phyloP scores from a whole-genome alignment of 2,113 vertebrate species.

The Sinocyclocheilus rhinocerous region DNA sequence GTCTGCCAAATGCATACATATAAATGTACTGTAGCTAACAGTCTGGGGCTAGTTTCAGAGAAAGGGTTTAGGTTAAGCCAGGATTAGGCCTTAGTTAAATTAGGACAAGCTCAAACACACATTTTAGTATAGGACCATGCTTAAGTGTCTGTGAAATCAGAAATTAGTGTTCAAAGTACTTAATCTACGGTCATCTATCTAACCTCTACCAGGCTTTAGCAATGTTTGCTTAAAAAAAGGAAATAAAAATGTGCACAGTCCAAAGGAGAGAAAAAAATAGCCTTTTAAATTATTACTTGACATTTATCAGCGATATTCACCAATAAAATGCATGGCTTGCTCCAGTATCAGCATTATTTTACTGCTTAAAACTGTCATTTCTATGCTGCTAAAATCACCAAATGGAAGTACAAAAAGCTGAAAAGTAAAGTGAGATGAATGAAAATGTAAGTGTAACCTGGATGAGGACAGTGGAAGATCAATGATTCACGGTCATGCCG shows the following conservation, averaged over 20 bases:
- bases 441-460: conserved; percentile 43
- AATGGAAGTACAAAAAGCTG: neutral
- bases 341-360: conserved; percentile 22
- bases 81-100: neutral
- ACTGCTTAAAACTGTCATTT: neutral
- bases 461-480: conserved; percentile 65
- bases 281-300: conserved; percentile 26
- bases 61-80: neutral
- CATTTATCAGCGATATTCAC: conserved; percentile 40
- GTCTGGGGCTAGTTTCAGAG: neutral
- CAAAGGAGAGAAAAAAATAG: conserved; percentile 37
- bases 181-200: neutral
- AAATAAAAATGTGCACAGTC: conserved; percentile 28
- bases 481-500: conserved; percentile 74
- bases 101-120: neutral
- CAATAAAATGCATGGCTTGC: neutral
- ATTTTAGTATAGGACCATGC: neutral
- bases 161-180: neutral
- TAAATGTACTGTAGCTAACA: neutral
- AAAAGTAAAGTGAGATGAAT: neutral
- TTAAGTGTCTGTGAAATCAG: neutral
- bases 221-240: neutral
- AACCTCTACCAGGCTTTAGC: neutral
- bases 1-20: neutral
- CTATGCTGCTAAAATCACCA: neutral